Percentiles rank a stretch among this genome's conserved stretches.
Evolutionary conservation across 1,140 invertebrate species (phyloP).

Genomic region (Trachymyrmex septentrionalis): DNA sequence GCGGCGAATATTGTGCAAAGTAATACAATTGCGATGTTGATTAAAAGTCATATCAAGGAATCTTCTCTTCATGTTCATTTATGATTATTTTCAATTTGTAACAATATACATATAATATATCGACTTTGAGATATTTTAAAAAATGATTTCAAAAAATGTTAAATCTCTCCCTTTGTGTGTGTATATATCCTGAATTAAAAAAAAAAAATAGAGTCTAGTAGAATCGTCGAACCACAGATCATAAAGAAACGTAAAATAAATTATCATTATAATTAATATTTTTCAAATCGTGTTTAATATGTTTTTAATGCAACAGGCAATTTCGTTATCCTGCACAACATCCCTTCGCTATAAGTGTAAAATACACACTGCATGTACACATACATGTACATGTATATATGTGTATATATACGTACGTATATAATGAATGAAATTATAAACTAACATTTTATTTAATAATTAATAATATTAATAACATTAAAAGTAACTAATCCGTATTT

Average conservation of each 20-base stretch:
- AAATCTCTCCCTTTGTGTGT: neutral
- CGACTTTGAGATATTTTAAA: neutral
- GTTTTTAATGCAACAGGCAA: neutral
- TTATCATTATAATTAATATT: neutral
- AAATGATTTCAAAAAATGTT: constrained; percentile 1
- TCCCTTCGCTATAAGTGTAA: constrained; percentile 67
- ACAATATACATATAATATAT: neutral
- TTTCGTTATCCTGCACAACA: constrained; percentile 69
- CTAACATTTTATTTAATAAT: constrained; percentile 78
- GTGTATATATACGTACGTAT: constrained; percentile 70
- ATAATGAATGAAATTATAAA: constrained; percentile 80
- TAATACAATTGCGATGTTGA: constrained; percentile 56
- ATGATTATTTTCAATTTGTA: neutral
- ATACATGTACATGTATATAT: constrained; percentile 61
- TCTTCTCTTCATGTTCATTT: neutral
- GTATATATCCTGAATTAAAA: neutral
- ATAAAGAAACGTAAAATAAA: neutral
- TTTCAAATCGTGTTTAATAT: neutral
- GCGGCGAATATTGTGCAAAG: constrained; percentile 70
- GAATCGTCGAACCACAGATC: neutral
- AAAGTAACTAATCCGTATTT: constrained; percentile 76
- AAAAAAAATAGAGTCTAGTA: neutral
- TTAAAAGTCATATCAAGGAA: neutral
- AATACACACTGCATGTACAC: constrained; percentile 70
- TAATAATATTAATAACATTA: constrained; percentile 80